Evolutionary conservation across 2,888 invertebrate genomes (phyloP).

Genomic region (Masnerella sp.): DNA sequence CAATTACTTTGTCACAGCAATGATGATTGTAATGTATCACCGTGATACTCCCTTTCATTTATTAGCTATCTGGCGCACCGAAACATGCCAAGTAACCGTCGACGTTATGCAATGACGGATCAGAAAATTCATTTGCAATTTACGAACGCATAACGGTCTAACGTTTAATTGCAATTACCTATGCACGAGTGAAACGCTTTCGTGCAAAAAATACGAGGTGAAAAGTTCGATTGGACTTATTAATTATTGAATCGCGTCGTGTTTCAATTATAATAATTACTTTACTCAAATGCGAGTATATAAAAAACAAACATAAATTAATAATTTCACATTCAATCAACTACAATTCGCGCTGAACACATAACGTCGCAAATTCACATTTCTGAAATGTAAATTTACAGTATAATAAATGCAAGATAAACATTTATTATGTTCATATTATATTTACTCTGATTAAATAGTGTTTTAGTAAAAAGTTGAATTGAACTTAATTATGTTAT

Average conservation of each 20-base stretch:
- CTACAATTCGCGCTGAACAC: constrained; percentile 3
- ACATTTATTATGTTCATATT: constrained; percentile 15
- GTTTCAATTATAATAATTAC: constrained; percentile 15
- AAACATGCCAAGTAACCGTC: constrained; percentile 44
- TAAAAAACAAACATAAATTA: constrained; percentile 17
- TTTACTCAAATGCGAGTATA: neutral
- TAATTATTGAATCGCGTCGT: neutral
- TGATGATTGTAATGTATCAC: constrained; percentile 54
- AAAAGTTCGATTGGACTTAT: neutral
- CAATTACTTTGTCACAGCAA: constrained; percentile 55
- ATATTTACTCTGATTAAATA: neutral
- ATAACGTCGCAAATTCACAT: constrained; percentile 2
- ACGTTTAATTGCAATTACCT: constrained; percentile 28
- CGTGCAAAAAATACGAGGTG: neutral
- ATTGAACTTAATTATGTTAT: too few species aligned
- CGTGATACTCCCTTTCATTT: constrained; percentile 47
- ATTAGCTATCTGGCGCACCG: constrained; percentile 41
- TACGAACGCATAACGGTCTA: constrained; percentile 20
- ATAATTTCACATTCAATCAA: constrained; percentile 19
- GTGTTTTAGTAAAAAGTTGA: neutral
- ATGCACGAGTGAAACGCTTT: neutral
- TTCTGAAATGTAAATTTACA: constrained; percentile 16
- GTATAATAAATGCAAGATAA: constrained; percentile 15
- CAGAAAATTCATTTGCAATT: constrained; percentile 41
- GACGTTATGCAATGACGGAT: constrained; percentile 30